Percentiles rank a stretch among this genome's conserved stretches.
Evolutionary conservation across 2,888 invertebrate species (phyloP).

Genomic region (Apeira syringaria): DNA sequence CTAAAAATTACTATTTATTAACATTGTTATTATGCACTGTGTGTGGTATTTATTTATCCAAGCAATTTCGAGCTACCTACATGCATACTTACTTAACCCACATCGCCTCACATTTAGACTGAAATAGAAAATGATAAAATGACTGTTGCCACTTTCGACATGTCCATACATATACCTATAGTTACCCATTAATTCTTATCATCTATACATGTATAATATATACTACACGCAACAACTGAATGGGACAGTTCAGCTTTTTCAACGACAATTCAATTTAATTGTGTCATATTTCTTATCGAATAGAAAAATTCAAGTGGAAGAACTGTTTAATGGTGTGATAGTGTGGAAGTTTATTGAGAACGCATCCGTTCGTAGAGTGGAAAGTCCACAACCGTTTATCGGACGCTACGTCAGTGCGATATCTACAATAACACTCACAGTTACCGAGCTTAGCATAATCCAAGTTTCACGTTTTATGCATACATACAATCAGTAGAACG

Average conservation of each 20-base stretch:
- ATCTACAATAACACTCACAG: conserved; percentile 4
- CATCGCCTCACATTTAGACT: conserved; percentile 27
- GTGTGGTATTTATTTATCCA: background rate
- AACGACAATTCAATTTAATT: conserved; percentile 26
- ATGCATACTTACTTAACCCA: conserved; percentile 27
- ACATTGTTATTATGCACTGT: no score
- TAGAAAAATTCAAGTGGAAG: conserved; percentile 37
- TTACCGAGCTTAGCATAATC: background rate
- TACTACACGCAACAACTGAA: conserved; percentile 62
- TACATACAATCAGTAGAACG: no score
- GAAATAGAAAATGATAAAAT: conserved; percentile 44
- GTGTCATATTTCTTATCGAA: conserved; percentile 45
- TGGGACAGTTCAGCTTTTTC: conserved; percentile 47
- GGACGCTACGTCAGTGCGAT: conserved; percentile 45
- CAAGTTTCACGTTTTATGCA: no score
- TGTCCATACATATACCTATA: conserved; percentile 22
- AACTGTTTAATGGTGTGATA: conserved; percentile 40
- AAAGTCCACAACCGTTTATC: conserved; percentile 70
- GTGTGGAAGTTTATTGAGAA: conserved; percentile 24
- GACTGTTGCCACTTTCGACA: conserved; percentile 52
- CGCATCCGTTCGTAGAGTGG: conserved; percentile 49
- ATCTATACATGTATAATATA: no score
- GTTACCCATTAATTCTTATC: conserved; percentile 58
- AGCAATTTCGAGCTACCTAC: conserved; percentile 16
- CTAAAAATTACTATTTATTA: no score